These are phyloP conservation scores for Xestia xanthographa DNA, from an alignment of 2,888 invertebrate species.

Conservation along the genomic window DNA sequence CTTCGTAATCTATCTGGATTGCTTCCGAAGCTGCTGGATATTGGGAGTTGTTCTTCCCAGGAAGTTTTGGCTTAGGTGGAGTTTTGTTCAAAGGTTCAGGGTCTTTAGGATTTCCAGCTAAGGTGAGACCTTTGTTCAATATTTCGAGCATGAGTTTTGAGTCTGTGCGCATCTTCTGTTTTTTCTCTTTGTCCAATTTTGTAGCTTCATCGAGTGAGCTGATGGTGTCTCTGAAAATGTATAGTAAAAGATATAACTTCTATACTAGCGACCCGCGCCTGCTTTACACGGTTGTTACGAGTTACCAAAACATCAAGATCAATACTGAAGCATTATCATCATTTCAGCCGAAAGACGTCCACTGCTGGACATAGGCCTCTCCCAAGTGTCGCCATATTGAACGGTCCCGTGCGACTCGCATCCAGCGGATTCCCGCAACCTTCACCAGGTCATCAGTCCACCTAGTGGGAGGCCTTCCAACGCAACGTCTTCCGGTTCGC, in stretches of 20 bases:
- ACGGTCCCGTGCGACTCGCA: too few relatives aligned
- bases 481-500: too few relatives aligned
- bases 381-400: too few relatives aligned
- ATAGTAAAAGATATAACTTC: background rate
- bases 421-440: too few relatives aligned
- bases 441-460: too few relatives aligned
- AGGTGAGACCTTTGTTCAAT: conserved; percentile 91
- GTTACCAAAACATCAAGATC: background rate
- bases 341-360: too few relatives aligned
- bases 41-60: conserved; percentile 83
- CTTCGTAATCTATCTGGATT: conserved; percentile 91
- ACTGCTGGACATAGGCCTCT: too few relatives aligned
- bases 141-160: conserved; percentile 93
- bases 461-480: too few relatives aligned
- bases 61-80: conserved; percentile 83
- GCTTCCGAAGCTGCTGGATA: conserved; percentile 92
- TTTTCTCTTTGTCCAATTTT: conserved; percentile 90
- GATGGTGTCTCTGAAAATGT: conserved; percentile 90
- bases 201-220: conserved; percentile 92
- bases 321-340: too few relatives aligned
- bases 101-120: conserved; percentile 84
- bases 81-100: conserved; percentile 81
- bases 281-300: background rate
- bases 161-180: conserved; percentile 92
- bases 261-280: background rate